A percentile compares a stretch with the other conserved stretches of the same genome.
phyloP scores from a whole-genome alignment of 2,113 vertebrate genomes.

The Strix uralensis region DNA sequence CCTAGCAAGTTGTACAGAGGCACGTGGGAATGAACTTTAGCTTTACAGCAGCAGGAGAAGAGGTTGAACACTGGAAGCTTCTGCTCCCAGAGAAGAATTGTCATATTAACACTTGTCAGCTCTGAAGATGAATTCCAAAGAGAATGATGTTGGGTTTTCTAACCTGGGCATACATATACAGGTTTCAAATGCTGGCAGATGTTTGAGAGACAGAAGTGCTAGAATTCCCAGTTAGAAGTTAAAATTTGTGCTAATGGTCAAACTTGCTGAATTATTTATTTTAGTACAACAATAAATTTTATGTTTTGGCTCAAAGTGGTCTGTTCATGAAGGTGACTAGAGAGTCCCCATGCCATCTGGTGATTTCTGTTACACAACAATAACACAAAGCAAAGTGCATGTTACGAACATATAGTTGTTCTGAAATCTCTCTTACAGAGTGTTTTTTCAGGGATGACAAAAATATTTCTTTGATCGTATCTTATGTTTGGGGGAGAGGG shows the following conservation, averaged over 20 bases:
- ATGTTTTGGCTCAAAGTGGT: background rate
- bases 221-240: background rate
- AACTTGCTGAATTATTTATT: background rate
- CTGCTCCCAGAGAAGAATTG: background rate
- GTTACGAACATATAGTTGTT: background rate
- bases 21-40: background rate
- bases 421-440: background rate
- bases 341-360: slow-evolving; percentile 2
- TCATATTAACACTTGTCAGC: background rate
- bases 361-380: background rate
- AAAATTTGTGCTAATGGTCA: background rate
- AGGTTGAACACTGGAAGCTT: background rate
- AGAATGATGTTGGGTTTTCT: background rate
- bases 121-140: background rate
- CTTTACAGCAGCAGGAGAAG: background rate
- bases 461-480: background rate
- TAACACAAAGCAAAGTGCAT: background rate
- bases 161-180: background rate
- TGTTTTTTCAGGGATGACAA: background rate
- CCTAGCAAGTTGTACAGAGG: background rate
- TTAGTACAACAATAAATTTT: background rate
- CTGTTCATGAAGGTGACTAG: background rate
- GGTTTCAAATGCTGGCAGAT: background rate
- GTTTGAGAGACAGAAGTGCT: background rate
- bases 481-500: background rate